These are phyloP conservation scores for Calyptomena viridis DNA, from an alignment of 2,113 vertebrate genomes.

Conservation along the genomic window DNA sequence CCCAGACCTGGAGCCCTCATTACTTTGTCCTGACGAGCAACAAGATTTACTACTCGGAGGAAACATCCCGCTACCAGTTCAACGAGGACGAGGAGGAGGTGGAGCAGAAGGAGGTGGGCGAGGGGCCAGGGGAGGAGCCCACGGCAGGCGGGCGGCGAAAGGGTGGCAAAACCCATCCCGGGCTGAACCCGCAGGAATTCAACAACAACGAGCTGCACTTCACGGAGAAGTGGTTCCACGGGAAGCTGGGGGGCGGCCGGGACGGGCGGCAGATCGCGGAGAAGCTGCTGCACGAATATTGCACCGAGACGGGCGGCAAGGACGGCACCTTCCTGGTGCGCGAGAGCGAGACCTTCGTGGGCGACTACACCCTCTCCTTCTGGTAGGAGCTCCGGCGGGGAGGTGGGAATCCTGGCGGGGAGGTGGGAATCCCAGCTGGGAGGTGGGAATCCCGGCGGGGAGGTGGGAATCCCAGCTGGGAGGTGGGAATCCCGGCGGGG, in stretches of 20 bases:
- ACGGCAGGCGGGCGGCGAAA: neutral
- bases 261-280: constrained; percentile 86
- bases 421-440: no score
- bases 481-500: no score
- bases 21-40: constrained; percentile 87
- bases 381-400: constrained; percentile 73
- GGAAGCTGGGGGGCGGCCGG: constrained; percentile 83
- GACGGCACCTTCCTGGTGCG: constrained; percentile 87
- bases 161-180: neutral
- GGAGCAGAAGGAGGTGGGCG: constrained; percentile 77
- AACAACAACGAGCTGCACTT: constrained; percentile 89
- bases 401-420: no score
- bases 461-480: no score
- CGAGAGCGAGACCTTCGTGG: constrained; percentile 88
- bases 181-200: constrained; percentile 72
- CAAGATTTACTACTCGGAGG: constrained; percentile 88
- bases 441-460: no score
- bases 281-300: constrained; percentile 87
- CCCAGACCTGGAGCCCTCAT: constrained; percentile 85
- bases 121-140: neutral
- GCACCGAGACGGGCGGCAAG: constrained; percentile 81
- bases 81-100: constrained; percentile 84
- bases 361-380: constrained; percentile 88
- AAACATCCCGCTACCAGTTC: constrained; percentile 84
- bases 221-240: constrained; percentile 86